Evolutionary conservation across 2,888 invertebrate genomes (phyloP), one percentile per base, ranked within the genome.

Genomic region (Ormyrus pomaceus): DNA sequence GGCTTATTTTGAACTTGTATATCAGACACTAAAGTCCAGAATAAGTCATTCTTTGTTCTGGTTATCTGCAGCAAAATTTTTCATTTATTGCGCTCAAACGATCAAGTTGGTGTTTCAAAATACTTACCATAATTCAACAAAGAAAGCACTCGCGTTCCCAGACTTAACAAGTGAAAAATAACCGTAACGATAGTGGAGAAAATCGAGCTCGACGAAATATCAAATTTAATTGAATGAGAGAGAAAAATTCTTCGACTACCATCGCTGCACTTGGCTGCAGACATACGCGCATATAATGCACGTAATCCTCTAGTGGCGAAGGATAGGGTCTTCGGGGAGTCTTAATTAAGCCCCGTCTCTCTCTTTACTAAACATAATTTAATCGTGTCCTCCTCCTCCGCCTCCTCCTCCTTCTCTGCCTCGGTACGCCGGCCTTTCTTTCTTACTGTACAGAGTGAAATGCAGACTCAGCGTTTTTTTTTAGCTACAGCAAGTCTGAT

Each of bases 301-400:
- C 34, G 34, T 34, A 34, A 34, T 34, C 34, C 34, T 34, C 34
- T 34, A 34, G 34, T 34, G 64, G 6, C 13, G 10, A n/a, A 53
- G 34, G 13, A 62, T 62, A 45, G 61, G 34, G 34, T 34, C 34
- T 34, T 10, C 34, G 2, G 46, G 8, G 72, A 72, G 53, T 13
- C 55, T 62, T 72, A 72, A 72, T 72, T 72, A 55, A 53, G n/a
- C 53, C 6, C 53, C n/a, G 58, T 34, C 34, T 34, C 34, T 34
- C 51, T 66, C 45, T 64, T 46, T 64, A 53, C 61, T 48, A 68
- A 59, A 50, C 61, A 53, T 68, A n/a, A 68, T 53, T 75, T 68
- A 59, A 65, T 59, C 48, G 53, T 34, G 34, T 19, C n/a, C 51
- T 46, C 13, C 48, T 53, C 55, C 34, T 34, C 34, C 8, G 53